Evolutionary conservation across 37 sponge, comb jelly and placozoan species (phyloP).

Genomic region (Dysidea cf. avara): DNA sequence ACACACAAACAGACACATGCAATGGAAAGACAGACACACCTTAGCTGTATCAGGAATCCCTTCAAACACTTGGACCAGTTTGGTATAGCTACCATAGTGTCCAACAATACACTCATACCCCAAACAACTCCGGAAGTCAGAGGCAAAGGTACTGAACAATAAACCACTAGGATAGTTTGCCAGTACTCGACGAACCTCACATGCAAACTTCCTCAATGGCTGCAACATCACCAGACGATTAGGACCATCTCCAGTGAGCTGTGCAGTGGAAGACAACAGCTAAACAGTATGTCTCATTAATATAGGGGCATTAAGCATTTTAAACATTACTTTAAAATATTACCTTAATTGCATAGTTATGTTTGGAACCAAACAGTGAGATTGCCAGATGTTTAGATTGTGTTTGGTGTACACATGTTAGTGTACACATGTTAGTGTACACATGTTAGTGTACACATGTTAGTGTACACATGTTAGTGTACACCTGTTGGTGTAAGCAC

Average conservation of each 20-base stretch:
- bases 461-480: too few species aligned
- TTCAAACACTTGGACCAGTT: slow-evolving; percentile 47
- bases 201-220: slow-evolving; percentile 31
- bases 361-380: too few species aligned
- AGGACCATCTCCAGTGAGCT: slow-evolving; percentile 54
- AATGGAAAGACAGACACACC: slow-evolving; percentile 19
- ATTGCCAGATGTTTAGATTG: too few species aligned
- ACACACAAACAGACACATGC: slow-evolving; percentile 9
- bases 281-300: neutral
- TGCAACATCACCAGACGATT: slow-evolving; percentile 13
- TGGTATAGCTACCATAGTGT: slow-evolving; percentile 31
- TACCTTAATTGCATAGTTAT: too few species aligned
- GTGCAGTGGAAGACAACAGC: too few species aligned
- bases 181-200: slow-evolving; percentile 50
- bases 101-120: slow-evolving; percentile 8
- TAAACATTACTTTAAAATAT: too few species aligned
- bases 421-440: too few species aligned
- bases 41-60: slow-evolving; percentile 50
- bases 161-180: slow-evolving; percentile 37
- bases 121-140: slow-evolving; percentile 43
- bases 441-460: too few species aligned
- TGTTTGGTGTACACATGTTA: too few species aligned
- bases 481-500: too few species aligned
- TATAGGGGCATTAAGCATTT: too few species aligned
- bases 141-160: slow-evolving; percentile 48